Evolutionary conservation across 2,888 invertebrate genomes (phyloP), one percentile per base, ranked within the genome.

Genomic region (Archips crataeganus): DNA sequence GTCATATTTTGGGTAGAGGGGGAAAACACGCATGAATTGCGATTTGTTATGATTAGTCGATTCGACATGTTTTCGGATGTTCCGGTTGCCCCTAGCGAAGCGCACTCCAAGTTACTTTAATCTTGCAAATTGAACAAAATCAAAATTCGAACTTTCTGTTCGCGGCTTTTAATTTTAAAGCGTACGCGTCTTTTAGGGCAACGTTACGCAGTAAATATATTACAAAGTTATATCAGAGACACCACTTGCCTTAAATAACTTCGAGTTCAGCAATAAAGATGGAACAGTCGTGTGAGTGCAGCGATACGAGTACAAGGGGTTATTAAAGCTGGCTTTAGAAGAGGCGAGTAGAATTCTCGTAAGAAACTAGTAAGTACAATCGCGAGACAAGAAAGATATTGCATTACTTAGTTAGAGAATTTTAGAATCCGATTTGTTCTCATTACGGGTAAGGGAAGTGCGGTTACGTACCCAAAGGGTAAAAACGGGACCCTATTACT

Each of bases 171-270:
- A 5, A 57, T 9, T 57, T 32, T 57, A 32, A 57, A 32, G 54
- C 54, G 54, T 57, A 10, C 54, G 54, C 54, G 54, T 57, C 54
- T 57, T 10, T 10, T 6, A 32, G 32, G 8, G 32, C 32, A 57
- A 57, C 32, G 57, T 57, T 32, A 23, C 11, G 11, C 32, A 11
- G 57, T 32, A 57, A 57, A 57, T 57, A 57, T 57, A 3, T 57
- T 63, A 63, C 62, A 63, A 63, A 63, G 63, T 63, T 45, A 32
- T 62, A 62, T 45, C 42, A 15, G 2, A 63, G 32, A 32, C 47
- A 63, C 47, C 47, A 8, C 62, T 13, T 63, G 63, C 34, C 15
- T 39, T 34, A 49, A 51, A 62, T 42, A 36, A 51, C 9, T 65
- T 34, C 32, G 51, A 11, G 47, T 36, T 47, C 10, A 49, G 65